These are phyloP conservation scores for Notolabrus celidotus DNA, from an alignment of 2,797 vertebrate genomes.

Conservation along the genomic window DNA sequence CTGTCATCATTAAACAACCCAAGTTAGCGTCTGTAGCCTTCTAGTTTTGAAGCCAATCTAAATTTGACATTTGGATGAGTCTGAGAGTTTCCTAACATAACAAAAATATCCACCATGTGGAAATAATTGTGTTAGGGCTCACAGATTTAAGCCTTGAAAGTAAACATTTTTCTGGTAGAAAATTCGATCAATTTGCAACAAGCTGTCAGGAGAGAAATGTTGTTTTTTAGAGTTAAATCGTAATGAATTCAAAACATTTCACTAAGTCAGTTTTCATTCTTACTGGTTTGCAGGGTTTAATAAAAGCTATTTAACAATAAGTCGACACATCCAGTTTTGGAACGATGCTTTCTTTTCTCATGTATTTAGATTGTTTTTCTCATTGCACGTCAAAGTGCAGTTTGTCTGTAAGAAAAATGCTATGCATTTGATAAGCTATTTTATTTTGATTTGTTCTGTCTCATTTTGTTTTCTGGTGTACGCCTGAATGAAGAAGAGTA, in stretches of 20 bases:
- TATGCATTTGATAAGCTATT: constrained; percentile 89
- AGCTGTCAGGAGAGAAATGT: constrained; percentile 9
- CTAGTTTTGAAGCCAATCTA: constrained; percentile 5
- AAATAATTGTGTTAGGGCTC: constrained; percentile 38
- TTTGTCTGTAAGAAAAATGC: constrained; percentile 82
- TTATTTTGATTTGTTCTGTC: constrained; percentile 71
- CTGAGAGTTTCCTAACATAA: constrained; percentile 44
- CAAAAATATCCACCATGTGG: constrained; percentile 67
- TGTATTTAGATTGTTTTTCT: constrained; percentile 51
- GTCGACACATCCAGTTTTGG: constrained; percentile 60
- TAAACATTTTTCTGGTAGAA: constrained; percentile 34
- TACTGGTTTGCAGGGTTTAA: constrained; percentile 47
- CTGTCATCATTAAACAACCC: constrained; percentile 18
- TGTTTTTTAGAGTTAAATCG: not conserved
- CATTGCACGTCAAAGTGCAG: constrained; percentile 79
- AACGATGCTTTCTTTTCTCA: constrained; percentile 57
- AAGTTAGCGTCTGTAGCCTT: constrained; percentile 15
- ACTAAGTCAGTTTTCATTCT: constrained; percentile 37
- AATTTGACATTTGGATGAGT: constrained; percentile 57
- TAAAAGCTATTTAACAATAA: constrained; percentile 50
- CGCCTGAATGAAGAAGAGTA: constrained; percentile 77
- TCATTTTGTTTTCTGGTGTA: constrained; percentile 58
- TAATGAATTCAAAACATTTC: constrained; percentile 33
- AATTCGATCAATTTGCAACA: constrained; percentile 18
- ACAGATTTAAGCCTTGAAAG: constrained; percentile 27